Conservation (phyloP, 2,113 vertebrate species). For the Propithecus coquereli region DNA sequence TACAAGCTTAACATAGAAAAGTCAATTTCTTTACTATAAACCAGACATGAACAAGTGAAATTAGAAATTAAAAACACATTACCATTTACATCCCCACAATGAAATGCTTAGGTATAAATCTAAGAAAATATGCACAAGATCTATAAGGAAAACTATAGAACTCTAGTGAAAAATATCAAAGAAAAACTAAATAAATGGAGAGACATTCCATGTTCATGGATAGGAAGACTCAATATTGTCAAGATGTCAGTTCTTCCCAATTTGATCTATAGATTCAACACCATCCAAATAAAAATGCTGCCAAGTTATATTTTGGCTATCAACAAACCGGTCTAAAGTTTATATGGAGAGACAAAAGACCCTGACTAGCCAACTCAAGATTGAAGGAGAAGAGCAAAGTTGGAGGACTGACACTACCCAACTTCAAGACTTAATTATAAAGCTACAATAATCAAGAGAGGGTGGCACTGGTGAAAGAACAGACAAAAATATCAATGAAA, state of each 20-base stretch:
- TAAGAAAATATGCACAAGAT: not conserved
- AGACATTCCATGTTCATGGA: not conserved
- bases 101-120: not conserved
- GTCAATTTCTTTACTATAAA: not conserved
- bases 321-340: not conserved
- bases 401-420: not conserved
- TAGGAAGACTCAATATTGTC: not conserved
- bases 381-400: not conserved
- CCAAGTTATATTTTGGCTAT: not conserved
- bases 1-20: not conserved
- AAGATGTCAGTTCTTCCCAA: not conserved
- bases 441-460: not conserved
- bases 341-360: not conserved
- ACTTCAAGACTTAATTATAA: not conserved
- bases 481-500: not conserved
- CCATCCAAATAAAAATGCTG: not conserved
- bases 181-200: not conserved
- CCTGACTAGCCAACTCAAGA: not conserved
- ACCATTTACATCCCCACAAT: not conserved
- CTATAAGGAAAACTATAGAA: not conserved
- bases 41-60: not conserved
- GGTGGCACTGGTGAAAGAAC: not conserved
- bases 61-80: not conserved
- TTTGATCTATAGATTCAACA: not conserved
- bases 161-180: not conserved